These are phyloP conservation scores for Campylomormyrus numenius DNA, from an alignment of 2,113 vertebrate species.

Conservation along the genomic window DNA sequence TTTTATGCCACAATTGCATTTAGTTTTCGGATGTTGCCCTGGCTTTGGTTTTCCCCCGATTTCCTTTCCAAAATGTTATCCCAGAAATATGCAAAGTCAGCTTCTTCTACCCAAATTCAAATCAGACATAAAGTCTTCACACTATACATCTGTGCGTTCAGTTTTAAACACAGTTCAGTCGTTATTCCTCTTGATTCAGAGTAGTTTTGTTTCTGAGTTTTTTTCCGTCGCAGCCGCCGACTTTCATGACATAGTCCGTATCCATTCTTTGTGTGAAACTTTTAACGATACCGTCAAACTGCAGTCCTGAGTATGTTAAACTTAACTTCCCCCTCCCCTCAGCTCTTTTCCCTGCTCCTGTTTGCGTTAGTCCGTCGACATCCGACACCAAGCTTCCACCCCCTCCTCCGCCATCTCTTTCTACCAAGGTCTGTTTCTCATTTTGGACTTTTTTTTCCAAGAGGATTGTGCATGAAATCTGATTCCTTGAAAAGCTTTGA, in stretches of 20 bases:
- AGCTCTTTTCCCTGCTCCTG: conserved; percentile 29
- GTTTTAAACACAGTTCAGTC: not conserved
- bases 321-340: conserved; percentile 14
- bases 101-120: conserved; percentile 30
- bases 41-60: conserved; percentile 29
- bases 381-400: conserved; percentile 49
- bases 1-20: not conserved
- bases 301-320: conserved; percentile 25
- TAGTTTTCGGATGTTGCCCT: not conserved
- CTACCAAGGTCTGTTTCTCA: conserved; percentile 52
- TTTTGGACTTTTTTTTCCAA: conserved; percentile 36
- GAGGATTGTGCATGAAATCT: conserved; percentile 47
- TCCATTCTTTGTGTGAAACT: conserved; percentile 34
- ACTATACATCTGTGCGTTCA: not conserved
- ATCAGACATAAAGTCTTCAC: conserved; percentile 17
- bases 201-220: not conserved
- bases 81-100: conserved; percentile 53
- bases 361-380: conserved; percentile 48
- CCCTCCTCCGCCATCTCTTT: conserved; percentile 32
- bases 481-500: conserved; percentile 48
- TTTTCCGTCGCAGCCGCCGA: not conserved
- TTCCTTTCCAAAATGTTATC: conserved; percentile 25
- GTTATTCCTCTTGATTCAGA: not conserved
- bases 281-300: conserved; percentile 26
- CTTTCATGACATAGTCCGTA: conserved; percentile 17